Base-by-base conservation (phyloP, 2,888 invertebrate species). In the Cataglyphis albicans region DNA sequence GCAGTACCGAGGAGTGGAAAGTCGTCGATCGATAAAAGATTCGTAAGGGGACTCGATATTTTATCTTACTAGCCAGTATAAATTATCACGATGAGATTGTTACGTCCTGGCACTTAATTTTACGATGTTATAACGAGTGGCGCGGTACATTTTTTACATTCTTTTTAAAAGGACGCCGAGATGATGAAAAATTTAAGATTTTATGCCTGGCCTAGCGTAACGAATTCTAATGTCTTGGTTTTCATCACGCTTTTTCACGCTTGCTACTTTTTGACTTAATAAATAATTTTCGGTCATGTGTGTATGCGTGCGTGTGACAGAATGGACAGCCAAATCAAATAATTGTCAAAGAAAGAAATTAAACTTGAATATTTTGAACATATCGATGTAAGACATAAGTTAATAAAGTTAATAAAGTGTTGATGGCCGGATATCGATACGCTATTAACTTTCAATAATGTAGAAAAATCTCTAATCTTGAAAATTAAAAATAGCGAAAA, bases 41-140 rank as follows among this genome's bases (percentile, higher is more conserved):
- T 48, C 57, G 55, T 82, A 86, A 86, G 76, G 44, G 67, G 55
- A 84, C 80, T 78, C 63, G 61, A 78, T 81, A 67, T 70, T 86
- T 84, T 84, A 85, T 85, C 84, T 86, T 83, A 55, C 64, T 59
- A 81, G 55, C 63, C n/a, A 76, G 61, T 81, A 21, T 88, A 84
- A 86, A 88, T 86, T 88, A 86, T 55, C 61, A 38, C 44, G 75
- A 88, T 84, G 83, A 88, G 84, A 88, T 86, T 88, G 81, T 88
- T 88, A 85, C 75, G 68, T 83, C 76, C 81, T 57, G 76, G 63
- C 78, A 76, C 81, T 88, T 86, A 82, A 88, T 88, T 72, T 82
- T 68, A 12, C 35, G 80, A 44, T 70, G 82, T 48, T 75, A 65
- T 75, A 82, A 83, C 83, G 76, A 87, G 87, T 83, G 76, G 67